Evolutionary conservation across 2,797 vertebrate genomes (phyloP), one percentile per base, ranked within the genome.

Genomic region (Caiman crocodilus): DNA sequence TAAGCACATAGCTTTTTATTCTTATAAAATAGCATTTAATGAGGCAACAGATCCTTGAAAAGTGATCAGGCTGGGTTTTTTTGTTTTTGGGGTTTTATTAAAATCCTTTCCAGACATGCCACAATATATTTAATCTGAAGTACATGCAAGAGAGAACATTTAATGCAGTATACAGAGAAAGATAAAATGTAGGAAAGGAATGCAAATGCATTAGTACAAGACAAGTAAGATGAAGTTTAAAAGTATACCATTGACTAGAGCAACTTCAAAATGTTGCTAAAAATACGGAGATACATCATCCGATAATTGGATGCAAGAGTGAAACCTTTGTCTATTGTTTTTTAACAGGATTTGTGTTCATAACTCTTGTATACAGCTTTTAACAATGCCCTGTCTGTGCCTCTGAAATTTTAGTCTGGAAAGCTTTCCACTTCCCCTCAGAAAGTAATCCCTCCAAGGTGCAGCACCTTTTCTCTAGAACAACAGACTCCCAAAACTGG

Each of bases 1-100:
- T 83, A 85, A 94, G 90, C 30, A 81, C 56, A 42, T 79, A 86
- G 15, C 78, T n/a, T 84, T 83, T 88, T 82, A 89, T 86, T 86
- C 85, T 64, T 85, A 84, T 87, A 77, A 90, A 89, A 89, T 73
- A 59, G 5, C n/a, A 32, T 88, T 92, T 73, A 76, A 69, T 84
- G 23, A 82, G 55, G 55, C 32, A 76, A 76, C 18, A 32, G 28
- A 65, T 74, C 77, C 71, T 82, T 82, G 75, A 90, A 78, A 87
- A 91, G 67, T 74, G 80, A 87, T 61, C 59, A 20, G 30, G 26
- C 75, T 64, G 56, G 28, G 74, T 90, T 73, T 73, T 42, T 50
- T 50, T 50, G 42, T 50, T 50, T 50, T 50, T 50, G 9, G 42
- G 42, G 10, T 50, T 50, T 50, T 50, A 50, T 11, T 50, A 94